Evolutionary conservation across 2,113 vertebrate species (phyloP).

Genomic region (Pholis gunnellus): DNA sequence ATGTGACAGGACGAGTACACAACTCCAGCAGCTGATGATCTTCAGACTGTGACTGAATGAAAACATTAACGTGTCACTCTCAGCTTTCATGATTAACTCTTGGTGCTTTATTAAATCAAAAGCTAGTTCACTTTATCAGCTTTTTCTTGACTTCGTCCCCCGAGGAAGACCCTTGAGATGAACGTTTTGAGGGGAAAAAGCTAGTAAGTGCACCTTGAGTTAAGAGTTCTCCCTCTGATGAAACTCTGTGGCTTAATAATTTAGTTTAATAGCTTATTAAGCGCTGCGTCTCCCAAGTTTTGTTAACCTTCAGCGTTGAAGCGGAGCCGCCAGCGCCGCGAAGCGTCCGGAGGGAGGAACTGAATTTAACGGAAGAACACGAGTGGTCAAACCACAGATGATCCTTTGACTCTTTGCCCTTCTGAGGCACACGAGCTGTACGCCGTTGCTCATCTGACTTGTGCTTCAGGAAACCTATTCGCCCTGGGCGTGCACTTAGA

Average conservation of each 20-base stretch:
- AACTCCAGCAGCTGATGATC: background rate
- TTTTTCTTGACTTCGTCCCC: background rate
- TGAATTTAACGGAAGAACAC: background rate
- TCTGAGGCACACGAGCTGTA: background rate
- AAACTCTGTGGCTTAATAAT: background rate
- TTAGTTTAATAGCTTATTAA: background rate
- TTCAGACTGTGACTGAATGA: background rate
- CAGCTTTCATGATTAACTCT: background rate
- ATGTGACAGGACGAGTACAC: conserved; percentile 26
- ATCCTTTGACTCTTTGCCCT: conserved; percentile 11
- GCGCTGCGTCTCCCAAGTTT: background rate
- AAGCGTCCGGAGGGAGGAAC: too few relatives aligned
- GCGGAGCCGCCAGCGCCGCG: background rate
- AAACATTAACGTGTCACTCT: background rate
- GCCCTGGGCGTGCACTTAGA: background rate
- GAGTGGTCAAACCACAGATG: background rate
- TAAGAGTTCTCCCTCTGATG: background rate
- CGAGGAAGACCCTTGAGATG: background rate
- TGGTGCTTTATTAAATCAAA: background rate
- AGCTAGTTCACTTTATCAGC: background rate
- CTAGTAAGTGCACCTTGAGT: background rate
- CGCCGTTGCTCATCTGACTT: background rate
- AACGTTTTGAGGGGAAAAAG: background rate
- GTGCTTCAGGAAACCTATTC: background rate
- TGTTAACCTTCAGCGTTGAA: background rate